These are phyloP conservation scores for Myotis brandtii DNA, from an alignment of 2,113 vertebrate species.

Conservation along the genomic window DNA sequence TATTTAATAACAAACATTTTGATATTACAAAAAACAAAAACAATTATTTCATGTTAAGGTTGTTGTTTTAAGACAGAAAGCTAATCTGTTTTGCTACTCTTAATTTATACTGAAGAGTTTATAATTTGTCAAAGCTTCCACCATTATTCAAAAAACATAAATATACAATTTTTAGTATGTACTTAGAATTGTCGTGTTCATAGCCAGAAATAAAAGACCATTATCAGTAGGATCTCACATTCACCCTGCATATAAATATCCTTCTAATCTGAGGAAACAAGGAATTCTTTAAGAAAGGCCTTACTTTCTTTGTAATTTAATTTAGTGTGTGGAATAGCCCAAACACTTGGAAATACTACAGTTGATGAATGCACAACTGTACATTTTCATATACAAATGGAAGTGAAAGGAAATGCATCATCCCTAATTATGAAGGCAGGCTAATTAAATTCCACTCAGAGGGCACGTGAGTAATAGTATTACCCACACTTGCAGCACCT, in stretches of 20 bases:
- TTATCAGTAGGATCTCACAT: not conserved
- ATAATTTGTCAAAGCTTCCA: slow-evolving; percentile 5
- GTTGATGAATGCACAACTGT: not conserved
- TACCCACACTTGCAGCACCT: not conserved
- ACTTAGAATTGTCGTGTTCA: not conserved
- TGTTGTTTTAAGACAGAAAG: slow-evolving; percentile 26
- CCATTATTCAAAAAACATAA: slow-evolving; percentile 26
- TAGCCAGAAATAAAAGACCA: slow-evolving; percentile 2
- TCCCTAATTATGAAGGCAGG: not conserved
- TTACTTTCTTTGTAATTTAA: slow-evolving; percentile 58
- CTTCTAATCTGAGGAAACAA: slow-evolving; percentile 21
- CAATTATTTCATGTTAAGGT: not conserved
- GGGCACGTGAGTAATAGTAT: not conserved
- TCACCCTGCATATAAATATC: slow-evolving; percentile 16
- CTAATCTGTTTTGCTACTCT: not conserved
- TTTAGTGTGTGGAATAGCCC: not conserved
- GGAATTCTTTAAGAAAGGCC: slow-evolving; percentile 18
- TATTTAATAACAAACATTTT: not conserved
- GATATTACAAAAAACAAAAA: slow-evolving; percentile 21
- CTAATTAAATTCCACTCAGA: slow-evolving; percentile 33
- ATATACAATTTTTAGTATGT: not conserved
- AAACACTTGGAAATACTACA: not conserved
- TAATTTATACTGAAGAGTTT: slow-evolving; percentile 1
- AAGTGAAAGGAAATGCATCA: not conserved
- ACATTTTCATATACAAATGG: not conserved